phyloP scores from a whole-genome alignment of 2,797 vertebrate species.

The Lagocephalus sceleratus region DNA sequence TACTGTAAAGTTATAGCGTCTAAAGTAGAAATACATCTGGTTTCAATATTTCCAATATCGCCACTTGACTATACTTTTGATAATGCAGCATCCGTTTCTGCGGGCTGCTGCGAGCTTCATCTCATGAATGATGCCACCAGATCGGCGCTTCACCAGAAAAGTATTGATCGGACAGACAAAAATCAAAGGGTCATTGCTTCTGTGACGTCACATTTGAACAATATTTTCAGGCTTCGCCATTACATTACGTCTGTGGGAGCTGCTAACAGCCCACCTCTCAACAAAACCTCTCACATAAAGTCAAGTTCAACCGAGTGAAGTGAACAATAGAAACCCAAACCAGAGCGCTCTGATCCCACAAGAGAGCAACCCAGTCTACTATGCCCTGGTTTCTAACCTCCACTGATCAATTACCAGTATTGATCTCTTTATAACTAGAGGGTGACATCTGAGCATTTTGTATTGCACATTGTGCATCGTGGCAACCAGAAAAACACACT shows the following conservation, averaged over 20 bases:
- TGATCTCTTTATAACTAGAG: conserved; percentile 50
- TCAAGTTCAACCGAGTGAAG: conserved; percentile 9
- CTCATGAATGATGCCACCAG: conserved; percentile 30
- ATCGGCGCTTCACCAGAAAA: conserved; percentile 21
- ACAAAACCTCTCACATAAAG: background rate
- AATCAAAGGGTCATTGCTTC: conserved; percentile 18
- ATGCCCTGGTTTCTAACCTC: conserved; percentile 66
- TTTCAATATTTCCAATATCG: background rate
- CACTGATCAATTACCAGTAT: conserved; percentile 70
- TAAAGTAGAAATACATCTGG: no score
- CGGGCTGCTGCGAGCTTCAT: conserved; percentile 7
- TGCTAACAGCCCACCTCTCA: background rate
- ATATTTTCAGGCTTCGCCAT: background rate
- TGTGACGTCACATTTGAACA: conserved; percentile 10
- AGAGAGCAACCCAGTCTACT: conserved; percentile 40
- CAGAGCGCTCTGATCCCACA: conserved; percentile 40
- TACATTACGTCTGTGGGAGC: background rate
- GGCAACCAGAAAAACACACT: conserved; percentile 10
- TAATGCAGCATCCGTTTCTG: conserved; percentile 8
- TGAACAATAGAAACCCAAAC: conserved; percentile 16
- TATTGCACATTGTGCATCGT: conserved; percentile 17
- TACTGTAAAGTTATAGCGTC: no score
- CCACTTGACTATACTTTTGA: background rate
- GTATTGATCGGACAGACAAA: conserved; percentile 40
- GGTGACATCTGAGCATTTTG: conserved; percentile 15